A percentile compares a stretch with the other conserved stretches of the same genome.
These are phyloP conservation scores for Suricata suricatta DNA, from an alignment of 2,113 vertebrate species.

Conservation along the genomic window DNA sequence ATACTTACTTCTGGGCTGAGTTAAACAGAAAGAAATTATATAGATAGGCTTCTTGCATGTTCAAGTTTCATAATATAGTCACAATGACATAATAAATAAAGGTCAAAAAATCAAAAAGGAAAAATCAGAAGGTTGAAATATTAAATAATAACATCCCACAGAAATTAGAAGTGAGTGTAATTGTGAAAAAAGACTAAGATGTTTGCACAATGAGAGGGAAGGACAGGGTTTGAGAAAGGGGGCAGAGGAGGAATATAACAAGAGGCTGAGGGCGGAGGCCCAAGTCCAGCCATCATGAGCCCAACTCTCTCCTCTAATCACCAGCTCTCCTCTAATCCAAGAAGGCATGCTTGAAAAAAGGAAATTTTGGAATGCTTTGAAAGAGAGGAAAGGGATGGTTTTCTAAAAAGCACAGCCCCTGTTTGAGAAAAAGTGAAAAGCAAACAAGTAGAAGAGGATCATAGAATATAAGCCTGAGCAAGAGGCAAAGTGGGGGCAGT, in stretches of 20 bases:
- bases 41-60: not conserved
- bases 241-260: not conserved
- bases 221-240: not conserved
- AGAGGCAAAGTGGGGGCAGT: not conserved
- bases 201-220: not conserved
- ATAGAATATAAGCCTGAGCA: not conserved
- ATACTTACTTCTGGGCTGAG: not conserved
- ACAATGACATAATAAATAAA: conserved; percentile 36
- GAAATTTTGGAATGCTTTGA: not conserved
- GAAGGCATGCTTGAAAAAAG: not conserved
- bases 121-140: conserved; percentile 31
- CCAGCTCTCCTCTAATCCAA: not conserved
- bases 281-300: not conserved
- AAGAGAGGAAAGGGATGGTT: not conserved
- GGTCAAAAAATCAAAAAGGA: not conserved
- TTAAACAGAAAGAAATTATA: conserved; percentile 21
- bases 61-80: conserved; percentile 16
- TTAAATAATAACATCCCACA: conserved; percentile 1
- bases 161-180: conserved; percentile 9
- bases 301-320: not conserved
- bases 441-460: not conserved
- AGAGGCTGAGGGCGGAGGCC: not conserved
- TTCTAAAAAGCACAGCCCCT: not conserved
- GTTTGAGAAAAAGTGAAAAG: not conserved
- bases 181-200: conserved; percentile 5